A percentile compares a stretch with the other conserved stretches of the same genome.
Evolutionary conservation across 2,888 invertebrate genomes (phyloP).

Genomic region (Gasteruption jaculator): DNA sequence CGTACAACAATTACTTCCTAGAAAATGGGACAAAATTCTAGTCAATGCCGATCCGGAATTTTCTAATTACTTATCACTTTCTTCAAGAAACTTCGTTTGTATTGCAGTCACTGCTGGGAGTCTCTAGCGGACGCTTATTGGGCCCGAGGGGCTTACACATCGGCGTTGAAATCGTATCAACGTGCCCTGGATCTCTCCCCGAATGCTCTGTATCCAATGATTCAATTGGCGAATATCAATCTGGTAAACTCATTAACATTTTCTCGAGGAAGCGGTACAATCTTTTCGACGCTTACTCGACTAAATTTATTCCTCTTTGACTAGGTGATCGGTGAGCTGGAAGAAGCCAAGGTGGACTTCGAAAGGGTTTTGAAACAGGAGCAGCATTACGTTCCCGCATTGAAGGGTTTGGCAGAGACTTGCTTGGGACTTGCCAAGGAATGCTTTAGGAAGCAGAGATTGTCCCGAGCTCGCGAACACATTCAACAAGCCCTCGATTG

Average conservation of each 20-base stretch:
- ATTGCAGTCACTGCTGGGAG: constrained; percentile 69
- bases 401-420: constrained; percentile 80
- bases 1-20: no score
- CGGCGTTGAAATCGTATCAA: constrained; percentile 83
- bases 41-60: no score
- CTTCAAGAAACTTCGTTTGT: constrained; percentile 7
- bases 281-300: not conserved
- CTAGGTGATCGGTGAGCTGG: constrained; percentile 63
- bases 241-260: constrained; percentile 51
- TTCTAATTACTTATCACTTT: constrained; percentile 1
- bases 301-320: constrained; percentile 14
- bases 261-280: not conserved
- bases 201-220: constrained; percentile 64
- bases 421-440: constrained; percentile 69
- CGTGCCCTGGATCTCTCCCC: constrained; percentile 67
- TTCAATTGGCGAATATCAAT: constrained; percentile 75
- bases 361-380: constrained; percentile 57
- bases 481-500: constrained; percentile 67
- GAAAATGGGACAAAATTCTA: no score
- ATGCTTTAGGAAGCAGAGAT: constrained; percentile 62
- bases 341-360: constrained; percentile 71
- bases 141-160: constrained; percentile 82
- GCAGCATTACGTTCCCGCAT: constrained; percentile 63
- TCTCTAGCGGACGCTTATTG: constrained; percentile 87
- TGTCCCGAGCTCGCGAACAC: constrained; percentile 68